These are phyloP conservation scores for Gymnoscopelus microlampas DNA, from an alignment of 2,797 vertebrate genomes.

Conservation along the genomic window DNA sequence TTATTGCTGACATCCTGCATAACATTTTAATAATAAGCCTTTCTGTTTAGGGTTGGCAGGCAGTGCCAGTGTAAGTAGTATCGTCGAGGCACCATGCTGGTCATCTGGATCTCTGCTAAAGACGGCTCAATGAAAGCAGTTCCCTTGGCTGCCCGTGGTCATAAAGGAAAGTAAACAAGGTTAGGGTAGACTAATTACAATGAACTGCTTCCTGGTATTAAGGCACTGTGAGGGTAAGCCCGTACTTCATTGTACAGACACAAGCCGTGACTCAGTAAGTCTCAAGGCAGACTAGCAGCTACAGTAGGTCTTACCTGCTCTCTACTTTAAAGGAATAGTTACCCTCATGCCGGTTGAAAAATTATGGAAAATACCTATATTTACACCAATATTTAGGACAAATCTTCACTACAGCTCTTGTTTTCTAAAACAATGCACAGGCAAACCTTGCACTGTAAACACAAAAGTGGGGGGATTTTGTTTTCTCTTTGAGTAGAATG, in stretches of 20 bases:
- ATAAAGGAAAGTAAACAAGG: slow-evolving; percentile 74
- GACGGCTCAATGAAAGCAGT: slow-evolving; percentile 75
- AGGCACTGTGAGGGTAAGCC: slow-evolving; percentile 31
- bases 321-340: no score
- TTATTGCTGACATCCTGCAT: slow-evolving; percentile 35
- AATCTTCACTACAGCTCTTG: no score
- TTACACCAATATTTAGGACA: no score
- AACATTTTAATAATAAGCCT: slow-evolving; percentile 64
- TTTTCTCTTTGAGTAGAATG: no score
- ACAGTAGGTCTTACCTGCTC: slow-evolving; percentile 21
- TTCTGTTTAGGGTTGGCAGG: slow-evolving; percentile 58
- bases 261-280: slow-evolving; percentile 30
- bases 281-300: slow-evolving; percentile 23
- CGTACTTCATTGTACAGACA: slow-evolving; percentile 48
- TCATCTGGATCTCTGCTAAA: slow-evolving; percentile 65
- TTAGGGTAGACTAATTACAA: slow-evolving; percentile 73
- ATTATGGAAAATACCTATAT: no score
- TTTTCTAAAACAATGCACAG: no score
- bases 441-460: background rate
- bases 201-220: slow-evolving; percentile 74
- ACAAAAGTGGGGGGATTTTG: no score
- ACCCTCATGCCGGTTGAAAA: no score
- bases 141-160: slow-evolving; percentile 68
- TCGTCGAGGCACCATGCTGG: slow-evolving; percentile 47
- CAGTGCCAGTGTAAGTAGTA: slow-evolving; percentile 64